Evolutionary conservation across 2,113 vertebrate species (phyloP).

Genomic region (Varanus salvator): DNA sequence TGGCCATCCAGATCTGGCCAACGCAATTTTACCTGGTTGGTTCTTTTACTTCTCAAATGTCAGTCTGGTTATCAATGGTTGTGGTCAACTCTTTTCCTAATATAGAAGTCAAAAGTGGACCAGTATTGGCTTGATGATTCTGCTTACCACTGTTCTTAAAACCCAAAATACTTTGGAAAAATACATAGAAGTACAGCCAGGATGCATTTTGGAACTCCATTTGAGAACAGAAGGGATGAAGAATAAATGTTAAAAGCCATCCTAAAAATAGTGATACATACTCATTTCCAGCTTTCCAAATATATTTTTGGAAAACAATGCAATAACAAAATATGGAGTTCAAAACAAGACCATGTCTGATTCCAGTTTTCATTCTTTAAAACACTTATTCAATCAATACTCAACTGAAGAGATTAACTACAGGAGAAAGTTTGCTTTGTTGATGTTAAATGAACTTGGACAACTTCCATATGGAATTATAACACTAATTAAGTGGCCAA

Average conservation of each 20-base stretch:
- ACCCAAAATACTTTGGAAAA: neutral
- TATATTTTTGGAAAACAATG: slow-evolving; percentile 62
- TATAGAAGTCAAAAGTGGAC: neutral
- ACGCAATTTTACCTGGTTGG: neutral
- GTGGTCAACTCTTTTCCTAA: neutral
- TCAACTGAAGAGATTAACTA: slow-evolving; percentile 74
- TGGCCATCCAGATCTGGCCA: neutral
- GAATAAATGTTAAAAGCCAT: slow-evolving; percentile 64
- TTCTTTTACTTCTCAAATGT: neutral
- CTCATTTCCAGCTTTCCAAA: slow-evolving; percentile 46
- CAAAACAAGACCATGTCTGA: slow-evolving; percentile 66
- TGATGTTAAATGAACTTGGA: slow-evolving; percentile 73
- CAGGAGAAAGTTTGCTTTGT: slow-evolving; percentile 73
- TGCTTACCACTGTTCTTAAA: neutral
- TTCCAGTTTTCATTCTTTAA: slow-evolving; percentile 67
- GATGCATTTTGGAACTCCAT: slow-evolving; percentile 33
- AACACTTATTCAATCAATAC: slow-evolving; percentile 72
- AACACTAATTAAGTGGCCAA: slow-evolving; percentile 62
- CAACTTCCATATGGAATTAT: slow-evolving; percentile 67
- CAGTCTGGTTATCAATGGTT: neutral
- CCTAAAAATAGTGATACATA: slow-evolving; percentile 56
- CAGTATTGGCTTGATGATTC: too few relatives aligned
- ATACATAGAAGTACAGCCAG: neutral
- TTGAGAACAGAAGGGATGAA: slow-evolving; percentile 47
- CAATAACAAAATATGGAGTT: slow-evolving; percentile 33